These are phyloP conservation scores for Siphamia tubifer DNA, from an alignment of 2,113 vertebrate species.

Conservation along the genomic window DNA sequence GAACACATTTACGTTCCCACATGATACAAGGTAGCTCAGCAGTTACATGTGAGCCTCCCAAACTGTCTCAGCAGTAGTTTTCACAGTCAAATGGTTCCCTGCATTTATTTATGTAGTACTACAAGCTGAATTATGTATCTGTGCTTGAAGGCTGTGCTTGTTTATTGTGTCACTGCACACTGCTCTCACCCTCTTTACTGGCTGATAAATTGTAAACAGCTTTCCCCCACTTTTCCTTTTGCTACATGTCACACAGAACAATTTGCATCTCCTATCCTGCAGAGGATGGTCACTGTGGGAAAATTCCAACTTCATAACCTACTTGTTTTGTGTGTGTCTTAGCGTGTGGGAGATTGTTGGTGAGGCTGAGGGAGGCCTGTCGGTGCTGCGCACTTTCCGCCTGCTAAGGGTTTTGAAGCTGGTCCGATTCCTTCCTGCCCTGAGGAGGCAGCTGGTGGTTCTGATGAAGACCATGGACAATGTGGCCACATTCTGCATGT, in stretches of 20 bases:
- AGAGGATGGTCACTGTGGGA: background rate
- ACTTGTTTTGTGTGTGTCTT: slow-evolving; percentile 11
- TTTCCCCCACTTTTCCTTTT: background rate
- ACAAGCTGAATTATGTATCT: slow-evolving; percentile 62
- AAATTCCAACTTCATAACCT: background rate
- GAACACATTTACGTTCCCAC: no score
- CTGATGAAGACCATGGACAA: slow-evolving; percentile 98
- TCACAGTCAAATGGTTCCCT: slow-evolving; percentile 25
- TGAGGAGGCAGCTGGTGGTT: slow-evolving; percentile 91
- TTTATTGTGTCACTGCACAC: slow-evolving; percentile 33
- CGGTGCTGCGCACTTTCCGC: slow-evolving; percentile 89
- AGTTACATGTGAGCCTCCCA: background rate
- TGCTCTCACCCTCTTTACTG: slow-evolving; percentile 1
- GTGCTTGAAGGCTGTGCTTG: slow-evolving; percentile 40
- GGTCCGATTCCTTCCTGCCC: slow-evolving; percentile 90
- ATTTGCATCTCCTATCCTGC: background rate
- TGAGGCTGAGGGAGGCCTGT: slow-evolving; percentile 89
- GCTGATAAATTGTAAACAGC: slow-evolving; percentile 24
- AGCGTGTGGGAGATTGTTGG: slow-evolving; percentile 96
- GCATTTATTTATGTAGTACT: slow-evolving; percentile 55
- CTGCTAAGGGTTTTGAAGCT: slow-evolving; percentile 91
- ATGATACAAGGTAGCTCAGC: background rate
- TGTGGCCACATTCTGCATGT: slow-evolving; percentile 94
- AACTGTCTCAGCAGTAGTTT: slow-evolving; percentile 1
- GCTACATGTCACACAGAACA: background rate